These are phyloP conservation scores for Gavialis gangeticus DNA, from an alignment of 2,113 vertebrate species.

Conservation along the genomic window DNA sequence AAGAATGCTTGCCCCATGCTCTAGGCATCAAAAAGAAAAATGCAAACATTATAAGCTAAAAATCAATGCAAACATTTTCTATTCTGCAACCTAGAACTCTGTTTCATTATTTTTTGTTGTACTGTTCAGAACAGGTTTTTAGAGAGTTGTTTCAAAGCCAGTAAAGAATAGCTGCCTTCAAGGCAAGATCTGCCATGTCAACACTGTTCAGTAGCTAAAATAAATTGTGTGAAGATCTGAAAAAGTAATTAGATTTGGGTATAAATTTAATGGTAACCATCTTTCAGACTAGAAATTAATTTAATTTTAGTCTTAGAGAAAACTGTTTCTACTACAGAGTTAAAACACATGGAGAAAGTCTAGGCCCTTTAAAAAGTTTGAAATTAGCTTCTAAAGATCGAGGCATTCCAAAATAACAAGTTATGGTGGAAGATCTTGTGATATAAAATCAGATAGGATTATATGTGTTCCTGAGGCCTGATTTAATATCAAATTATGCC, in stretches of 20 bases:
- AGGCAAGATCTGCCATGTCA: neutral
- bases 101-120: neutral
- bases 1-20: neutral
- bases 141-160: constrained; percentile 33
- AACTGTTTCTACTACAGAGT: neutral
- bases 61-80: neutral
- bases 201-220: constrained; percentile 35
- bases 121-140: neutral
- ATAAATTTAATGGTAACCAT: constrained; percentile 13
- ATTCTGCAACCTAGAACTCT: constrained; percentile 14
- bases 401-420: too few species aligned
- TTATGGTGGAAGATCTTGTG: fast-evolving
- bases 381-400: too few species aligned
- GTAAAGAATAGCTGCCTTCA: neutral
- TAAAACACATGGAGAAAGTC: neutral
- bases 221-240: constrained; percentile 38
- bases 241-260: constrained; percentile 13
- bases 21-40: neutral
- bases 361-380: neutral
- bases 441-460: neutral
- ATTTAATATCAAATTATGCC: neutral
- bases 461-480: neutral
- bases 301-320: constrained; percentile 39
- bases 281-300: constrained; percentile 23
- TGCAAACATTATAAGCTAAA: neutral